Conservation (phyloP, 2,797 vertebrate species). For the Rousettus madagascariensis region DNA sequence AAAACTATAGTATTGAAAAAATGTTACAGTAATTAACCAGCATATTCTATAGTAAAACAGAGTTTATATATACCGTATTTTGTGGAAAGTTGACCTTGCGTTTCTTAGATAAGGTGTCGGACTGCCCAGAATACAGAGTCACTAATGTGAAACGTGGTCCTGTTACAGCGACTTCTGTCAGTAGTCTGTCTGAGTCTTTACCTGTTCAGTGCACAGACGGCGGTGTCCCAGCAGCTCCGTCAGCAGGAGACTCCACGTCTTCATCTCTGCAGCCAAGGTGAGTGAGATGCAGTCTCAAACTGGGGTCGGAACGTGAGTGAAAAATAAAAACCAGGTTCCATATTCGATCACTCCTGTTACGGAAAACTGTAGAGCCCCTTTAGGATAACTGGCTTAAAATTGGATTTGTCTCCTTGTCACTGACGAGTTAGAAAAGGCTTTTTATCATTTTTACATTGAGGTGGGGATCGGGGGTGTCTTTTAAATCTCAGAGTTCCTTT, state of each 20-base stretch:
- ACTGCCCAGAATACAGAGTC: background rate
- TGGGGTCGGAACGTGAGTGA: background rate
- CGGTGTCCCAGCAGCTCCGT: conserved; percentile 79
- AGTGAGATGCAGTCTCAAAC: conserved; percentile 64
- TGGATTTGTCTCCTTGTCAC: background rate
- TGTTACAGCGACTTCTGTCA: conserved; percentile 85
- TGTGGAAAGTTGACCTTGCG: background rate
- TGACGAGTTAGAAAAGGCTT: background rate
- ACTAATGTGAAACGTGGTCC: conserved; percentile 31
- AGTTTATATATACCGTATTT: background rate
- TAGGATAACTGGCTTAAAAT: background rate
- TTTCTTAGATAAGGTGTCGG: background rate
- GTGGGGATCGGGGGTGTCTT: background rate
- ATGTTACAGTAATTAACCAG: background rate
- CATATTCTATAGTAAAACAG: background rate
- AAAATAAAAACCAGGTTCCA: rapidly evolving
- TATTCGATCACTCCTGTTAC: background rate
- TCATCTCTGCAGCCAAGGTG: conserved; percentile 87
- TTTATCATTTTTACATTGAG: background rate
- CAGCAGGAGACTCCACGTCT: conserved; percentile 81
- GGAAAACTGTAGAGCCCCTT: background rate
- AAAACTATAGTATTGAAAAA: background rate
- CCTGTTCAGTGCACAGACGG: conserved; percentile 86
- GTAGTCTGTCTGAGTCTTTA: conserved; percentile 87
- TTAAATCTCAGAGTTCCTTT: background rate